Evolutionary conservation across 2,113 vertebrate genomes (phyloP).

Genomic region (Heteronetta atricapilla): DNA sequence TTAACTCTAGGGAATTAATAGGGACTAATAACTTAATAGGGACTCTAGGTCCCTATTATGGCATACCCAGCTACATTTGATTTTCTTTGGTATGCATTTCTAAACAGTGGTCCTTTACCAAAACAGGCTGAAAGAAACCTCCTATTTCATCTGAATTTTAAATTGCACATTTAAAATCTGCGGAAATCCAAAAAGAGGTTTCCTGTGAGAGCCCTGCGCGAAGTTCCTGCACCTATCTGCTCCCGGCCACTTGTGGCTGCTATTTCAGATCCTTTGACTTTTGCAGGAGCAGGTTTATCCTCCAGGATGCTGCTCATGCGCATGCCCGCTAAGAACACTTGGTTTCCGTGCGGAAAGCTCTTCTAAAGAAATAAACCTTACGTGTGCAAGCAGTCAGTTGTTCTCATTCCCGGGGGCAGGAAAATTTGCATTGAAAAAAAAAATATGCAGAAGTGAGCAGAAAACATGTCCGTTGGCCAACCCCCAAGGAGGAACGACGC

Average conservation of each 20-base stretch:
- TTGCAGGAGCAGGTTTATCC: constrained; percentile 11
- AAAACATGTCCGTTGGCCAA: not conserved
- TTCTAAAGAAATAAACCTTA: constrained; percentile 20
- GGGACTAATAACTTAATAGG: too few species aligned
- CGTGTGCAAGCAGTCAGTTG: not conserved
- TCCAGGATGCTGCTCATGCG: not conserved
- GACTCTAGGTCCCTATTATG: not conserved
- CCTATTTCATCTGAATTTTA: constrained; percentile 11
- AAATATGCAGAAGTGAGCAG: not conserved
- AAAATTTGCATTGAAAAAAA: not conserved
- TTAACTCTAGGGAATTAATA: not conserved
- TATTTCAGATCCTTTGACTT: constrained; percentile 4
- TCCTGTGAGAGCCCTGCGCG: not conserved
- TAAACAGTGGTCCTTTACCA: not conserved
- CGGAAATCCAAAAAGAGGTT: not conserved
- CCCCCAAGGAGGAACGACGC: not conserved
- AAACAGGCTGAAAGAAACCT: not conserved
- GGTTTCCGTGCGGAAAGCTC: constrained; percentile 20
- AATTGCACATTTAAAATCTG: not conserved
- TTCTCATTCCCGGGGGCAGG: not conserved
- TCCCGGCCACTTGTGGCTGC: constrained; percentile 3
- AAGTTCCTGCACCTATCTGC: constrained; percentile 15
- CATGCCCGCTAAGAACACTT: constrained; percentile 50
- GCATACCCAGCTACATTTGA: not conserved
- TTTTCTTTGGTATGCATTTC: not conserved